Conservation (phyloP, 2,797 vertebrate species). For the Microtus californicus region DNA sequence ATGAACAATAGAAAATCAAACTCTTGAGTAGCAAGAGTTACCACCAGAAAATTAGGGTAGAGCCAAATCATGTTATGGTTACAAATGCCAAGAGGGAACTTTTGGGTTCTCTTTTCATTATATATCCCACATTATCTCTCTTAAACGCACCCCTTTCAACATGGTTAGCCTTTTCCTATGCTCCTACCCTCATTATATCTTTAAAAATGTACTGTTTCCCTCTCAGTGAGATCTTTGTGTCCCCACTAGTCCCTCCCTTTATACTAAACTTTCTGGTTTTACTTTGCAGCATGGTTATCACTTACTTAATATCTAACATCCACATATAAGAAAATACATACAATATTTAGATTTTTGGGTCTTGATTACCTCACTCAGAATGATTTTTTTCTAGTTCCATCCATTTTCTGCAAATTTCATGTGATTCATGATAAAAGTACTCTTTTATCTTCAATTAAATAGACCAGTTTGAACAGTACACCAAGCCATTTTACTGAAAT, state of each 20-base stretch:
- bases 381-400: neutral
- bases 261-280: neutral
- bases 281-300: too few relatives aligned
- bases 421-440: neutral
- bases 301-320: neutral
- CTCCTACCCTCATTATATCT: neutral
- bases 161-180: neutral
- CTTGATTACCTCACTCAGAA: neutral
- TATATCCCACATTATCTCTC: neutral
- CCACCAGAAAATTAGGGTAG: neutral
- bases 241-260: neutral
- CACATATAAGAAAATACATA: neutral
- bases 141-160: neutral
- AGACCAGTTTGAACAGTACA: constrained; percentile 50
- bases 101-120: neutral
- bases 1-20: neutral
- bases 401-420: neutral
- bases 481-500: constrained; percentile 35
- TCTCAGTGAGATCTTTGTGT: neutral
- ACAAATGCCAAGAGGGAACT: neutral
- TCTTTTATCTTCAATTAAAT: neutral
- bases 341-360: neutral
- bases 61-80: neutral
- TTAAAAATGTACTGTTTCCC: neutral
- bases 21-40: neutral